Base-by-base conservation (phyloP, 2,888 invertebrate species). In the Griposia aprilina region DNA sequence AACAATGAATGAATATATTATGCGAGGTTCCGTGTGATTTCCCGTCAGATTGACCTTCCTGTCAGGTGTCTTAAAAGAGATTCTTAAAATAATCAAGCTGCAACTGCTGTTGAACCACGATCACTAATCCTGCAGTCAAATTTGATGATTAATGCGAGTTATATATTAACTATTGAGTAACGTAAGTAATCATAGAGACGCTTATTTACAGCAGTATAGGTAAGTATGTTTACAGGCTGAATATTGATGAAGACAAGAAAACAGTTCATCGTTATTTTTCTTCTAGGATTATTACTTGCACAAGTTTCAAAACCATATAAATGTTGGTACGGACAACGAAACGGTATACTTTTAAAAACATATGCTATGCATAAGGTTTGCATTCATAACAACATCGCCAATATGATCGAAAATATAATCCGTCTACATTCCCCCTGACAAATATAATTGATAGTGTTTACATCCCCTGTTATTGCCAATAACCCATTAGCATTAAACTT, bases 381-480 rank as follows among this genome's bases (percentile, higher is more conserved):
- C 71, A 68, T 74, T 23, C 1, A 52, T 41, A 59, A 74, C 0
- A 55, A 74, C 48, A 84, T 45, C 41, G 66, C 15, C 30, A 50
- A 62, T 36, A 80, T 67, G 72, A 81, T 78, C 60, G 72, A 73
- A 75, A 63, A 68, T 72, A 80, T 74, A 76, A 75, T 26, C 77
- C 71, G 81, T 80, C 72, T 68, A 52, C 55, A 48, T 72, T 83
- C 82, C 80, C 83, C 62, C 82, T 85, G 86, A 87, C 89, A 84
- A 81, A 76, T 26, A 78, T 91, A 91, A 93, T 92, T 90, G 90
- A 93, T 93, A 92, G 93, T 92, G 89, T 92, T 88, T 90, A 89
- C 90, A 89, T 89, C 83, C 91, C 89, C 90, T 91, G 92, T 92
- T 92, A 92, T 86, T 85, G 78, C 80, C 62, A 65, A 68, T 68